Evolutionary conservation across 2,888 invertebrate genomes (phyloP).

Genomic region (Callosobruchus maculatus): DNA sequence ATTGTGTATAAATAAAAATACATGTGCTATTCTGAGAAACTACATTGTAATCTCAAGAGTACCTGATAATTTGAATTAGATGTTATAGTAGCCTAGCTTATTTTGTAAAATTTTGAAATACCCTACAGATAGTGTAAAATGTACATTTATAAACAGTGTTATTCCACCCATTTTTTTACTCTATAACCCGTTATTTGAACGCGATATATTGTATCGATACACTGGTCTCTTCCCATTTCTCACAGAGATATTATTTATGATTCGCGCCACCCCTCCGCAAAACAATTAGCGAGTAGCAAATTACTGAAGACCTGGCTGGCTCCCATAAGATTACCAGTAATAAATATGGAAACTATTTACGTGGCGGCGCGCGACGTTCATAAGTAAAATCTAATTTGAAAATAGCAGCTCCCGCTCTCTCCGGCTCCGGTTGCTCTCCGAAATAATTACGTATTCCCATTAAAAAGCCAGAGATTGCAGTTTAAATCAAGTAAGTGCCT

Average conservation of each 20-base stretch:
- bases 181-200: no score
- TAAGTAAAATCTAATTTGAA: background rate
- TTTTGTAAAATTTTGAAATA: no score
- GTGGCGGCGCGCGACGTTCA: background rate
- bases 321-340: background rate
- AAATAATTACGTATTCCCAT: slow-evolving; percentile 23
- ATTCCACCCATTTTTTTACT: no score
- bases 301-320: background rate
- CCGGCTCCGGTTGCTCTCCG: background rate
- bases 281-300: background rate
- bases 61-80: no score
- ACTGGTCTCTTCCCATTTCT: background rate
- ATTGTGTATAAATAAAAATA: no score
- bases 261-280: background rate
- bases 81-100: no score
- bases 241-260: background rate
- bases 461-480: slow-evolving; percentile 25
- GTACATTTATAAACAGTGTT: no score
- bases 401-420: background rate
- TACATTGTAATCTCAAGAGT: no score
- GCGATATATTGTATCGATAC: no score
- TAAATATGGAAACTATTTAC: background rate
- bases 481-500: slow-evolving; percentile 25
- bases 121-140: no score
- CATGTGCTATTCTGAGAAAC: no score